Evolutionary conservation across 1,140 invertebrate species (phyloP), one percentile per base, ranked within the genome.

Genomic region (Adoxophyes honmai): DNA sequence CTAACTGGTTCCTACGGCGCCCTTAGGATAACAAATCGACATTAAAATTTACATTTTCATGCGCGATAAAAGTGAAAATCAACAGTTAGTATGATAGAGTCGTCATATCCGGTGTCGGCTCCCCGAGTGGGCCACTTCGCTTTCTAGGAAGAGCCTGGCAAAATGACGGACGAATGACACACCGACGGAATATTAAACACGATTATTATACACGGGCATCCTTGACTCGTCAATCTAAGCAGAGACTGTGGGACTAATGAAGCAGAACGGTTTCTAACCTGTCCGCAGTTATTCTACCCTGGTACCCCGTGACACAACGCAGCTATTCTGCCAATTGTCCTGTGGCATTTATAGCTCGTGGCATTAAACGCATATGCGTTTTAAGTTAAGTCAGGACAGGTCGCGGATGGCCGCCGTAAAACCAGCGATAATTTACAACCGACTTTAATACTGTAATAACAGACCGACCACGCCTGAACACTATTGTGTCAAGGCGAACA

Each of bases 91-190:
- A 73, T 74, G 71, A 70, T 59, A 59, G 55, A 56, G 66, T 65
- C 55, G 61, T 64, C 59, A 71, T 61, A 73, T 82, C 74, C 73
- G 82, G 71, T 64, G 71, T 52, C 66, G 55, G 44, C 18, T 37
- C 64, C 68, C 65, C 74, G 66, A 76, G 68, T 82, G 73, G 75
- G 75, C 66, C 75, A 78, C 74, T 78, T 75, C 73, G 74, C 77
- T 85, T 86, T 86, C 83, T 81, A 85, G 78, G 83, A 86, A 86
- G 70, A 75, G 69, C 60, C 68, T 66, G 67, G 73, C 75, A 63
- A 79, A 77, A 81, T 77, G 81, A 76, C 74, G 76, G 67, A 76
- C 76, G 72, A 68, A 36, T 58, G 60, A 58, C 61, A 65, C 73
- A 64, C 70, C 64, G 67, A 56, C 55, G 48, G 83, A 77, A 85